Conservation (phyloP, 1,140 invertebrate genomes). For the Dermatophagoides farinae region DNA sequence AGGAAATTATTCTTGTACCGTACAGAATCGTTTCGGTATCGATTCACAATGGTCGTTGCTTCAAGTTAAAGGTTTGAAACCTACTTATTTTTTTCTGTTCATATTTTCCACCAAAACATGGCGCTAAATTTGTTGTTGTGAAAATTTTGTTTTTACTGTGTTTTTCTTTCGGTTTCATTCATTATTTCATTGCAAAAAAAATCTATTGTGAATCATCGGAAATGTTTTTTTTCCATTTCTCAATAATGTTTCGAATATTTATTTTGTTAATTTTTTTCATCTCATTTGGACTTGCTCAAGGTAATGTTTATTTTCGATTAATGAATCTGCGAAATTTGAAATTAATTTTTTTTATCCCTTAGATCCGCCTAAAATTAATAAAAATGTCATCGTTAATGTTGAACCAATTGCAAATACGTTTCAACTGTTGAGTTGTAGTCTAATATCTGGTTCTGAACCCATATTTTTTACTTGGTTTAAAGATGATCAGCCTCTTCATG, state of each 20-base stretch:
- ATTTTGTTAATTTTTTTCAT: background rate
- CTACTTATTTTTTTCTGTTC: background rate
- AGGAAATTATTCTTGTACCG: constrained; percentile 29
- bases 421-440: background rate
- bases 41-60: background rate
- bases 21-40: constrained; percentile 25
- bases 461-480: background rate
- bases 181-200: background rate
- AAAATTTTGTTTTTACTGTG: background rate
- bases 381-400: background rate
- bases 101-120: background rate
- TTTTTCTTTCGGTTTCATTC: background rate
- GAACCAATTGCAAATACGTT: background rate
- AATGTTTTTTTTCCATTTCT: background rate
- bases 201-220: background rate
- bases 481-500: background rate
- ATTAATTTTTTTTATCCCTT: background rate
- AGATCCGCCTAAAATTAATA: background rate
- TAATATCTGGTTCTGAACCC: background rate
- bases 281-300: background rate
- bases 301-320: background rate
- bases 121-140: background rate
- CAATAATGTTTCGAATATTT: background rate
- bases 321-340: background rate
- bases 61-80: background rate